A percentile compares a stretch with the other conserved stretches of the same genome.
Evolutionary conservation across 2,113 vertebrate species (phyloP).

Genomic region (Tricholaema leucomelas): DNA sequence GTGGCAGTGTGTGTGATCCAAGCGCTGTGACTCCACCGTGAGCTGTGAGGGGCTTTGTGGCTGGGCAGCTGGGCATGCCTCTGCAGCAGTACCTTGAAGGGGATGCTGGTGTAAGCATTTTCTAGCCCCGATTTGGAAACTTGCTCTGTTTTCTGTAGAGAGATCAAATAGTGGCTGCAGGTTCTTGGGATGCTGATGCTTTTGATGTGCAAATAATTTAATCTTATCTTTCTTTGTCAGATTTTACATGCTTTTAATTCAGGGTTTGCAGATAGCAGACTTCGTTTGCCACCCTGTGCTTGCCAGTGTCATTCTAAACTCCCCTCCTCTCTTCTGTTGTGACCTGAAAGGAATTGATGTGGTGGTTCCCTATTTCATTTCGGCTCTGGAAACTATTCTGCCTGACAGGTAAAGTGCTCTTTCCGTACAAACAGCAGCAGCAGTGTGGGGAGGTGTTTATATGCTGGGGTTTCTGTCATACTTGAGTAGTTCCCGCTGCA

Average conservation of each 20-base stretch:
- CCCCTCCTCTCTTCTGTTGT: constrained; percentile 93
- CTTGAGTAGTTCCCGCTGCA: neutral
- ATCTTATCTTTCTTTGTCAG: constrained; percentile 80
- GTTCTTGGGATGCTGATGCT: neutral
- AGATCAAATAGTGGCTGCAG: neutral
- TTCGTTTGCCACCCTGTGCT: constrained; percentile 93
- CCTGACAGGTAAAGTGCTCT: constrained; percentile 88
- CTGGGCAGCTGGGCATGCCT: neutral
- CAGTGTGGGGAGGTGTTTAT: neutral
- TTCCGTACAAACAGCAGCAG: neutral
- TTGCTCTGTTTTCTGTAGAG: neutral
- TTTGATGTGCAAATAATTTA: constrained; percentile 62
- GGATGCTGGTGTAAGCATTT: fast-evolving
- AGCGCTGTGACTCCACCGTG: neutral
- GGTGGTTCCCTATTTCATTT: constrained; percentile 96
- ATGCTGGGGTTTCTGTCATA: neutral
- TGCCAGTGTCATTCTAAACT: constrained; percentile 95
- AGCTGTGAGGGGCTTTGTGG: neutral
- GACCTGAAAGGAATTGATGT: constrained; percentile 96
- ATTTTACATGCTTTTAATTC: constrained; percentile 98
- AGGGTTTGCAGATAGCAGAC: constrained; percentile 96
- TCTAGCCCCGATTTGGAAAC: neutral
- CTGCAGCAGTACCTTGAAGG: neutral
- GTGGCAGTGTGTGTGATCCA: neutral
- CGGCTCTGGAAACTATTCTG: constrained; percentile 93